Percentiles rank a stretch among this genome's conserved stretches.
These are phyloP conservation scores for Stomatorhinus walkeri DNA, from an alignment of 2,797 vertebrate genomes.

Conservation along the genomic window DNA sequence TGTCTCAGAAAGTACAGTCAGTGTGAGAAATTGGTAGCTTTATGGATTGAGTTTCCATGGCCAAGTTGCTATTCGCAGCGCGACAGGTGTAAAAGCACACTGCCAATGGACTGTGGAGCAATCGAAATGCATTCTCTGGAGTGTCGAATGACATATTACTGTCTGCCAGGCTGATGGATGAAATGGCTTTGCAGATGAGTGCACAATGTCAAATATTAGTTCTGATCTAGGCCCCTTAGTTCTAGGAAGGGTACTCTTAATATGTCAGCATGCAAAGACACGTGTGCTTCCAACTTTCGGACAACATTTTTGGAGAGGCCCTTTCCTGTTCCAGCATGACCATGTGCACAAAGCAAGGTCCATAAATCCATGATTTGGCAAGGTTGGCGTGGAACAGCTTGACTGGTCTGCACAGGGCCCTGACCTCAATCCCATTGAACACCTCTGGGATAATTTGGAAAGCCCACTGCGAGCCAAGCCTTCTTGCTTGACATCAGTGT, in stretches of 20 bases:
- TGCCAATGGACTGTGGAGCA: not conserved
- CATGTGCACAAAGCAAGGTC: not conserved
- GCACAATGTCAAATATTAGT: not conserved
- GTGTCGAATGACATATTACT: not conserved
- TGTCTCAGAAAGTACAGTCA: not conserved
- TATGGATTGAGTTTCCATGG: not conserved
- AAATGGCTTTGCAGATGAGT: not conserved
- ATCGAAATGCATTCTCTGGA: not conserved
- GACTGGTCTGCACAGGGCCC: not conserved
- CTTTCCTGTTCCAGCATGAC: not conserved
- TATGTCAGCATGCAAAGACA: not conserved
- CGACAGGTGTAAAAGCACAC: not conserved
- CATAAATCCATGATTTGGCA: constrained; percentile 2
- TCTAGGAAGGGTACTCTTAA: not conserved
- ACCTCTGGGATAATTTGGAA: not conserved
- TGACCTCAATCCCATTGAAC: not conserved
- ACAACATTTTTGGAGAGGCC: not conserved
- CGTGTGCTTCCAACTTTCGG: not conserved
- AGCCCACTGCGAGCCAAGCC: not conserved
- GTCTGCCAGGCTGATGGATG: not conserved
- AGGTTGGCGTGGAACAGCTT: not conserved
- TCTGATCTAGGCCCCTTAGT: not conserved
- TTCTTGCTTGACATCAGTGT: not conserved
- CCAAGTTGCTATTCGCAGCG: not conserved
- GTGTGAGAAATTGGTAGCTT: not conserved